phyloP scores from a whole-genome alignment of 2,113 vertebrate species.

The Sisor rabdophorus region DNA sequence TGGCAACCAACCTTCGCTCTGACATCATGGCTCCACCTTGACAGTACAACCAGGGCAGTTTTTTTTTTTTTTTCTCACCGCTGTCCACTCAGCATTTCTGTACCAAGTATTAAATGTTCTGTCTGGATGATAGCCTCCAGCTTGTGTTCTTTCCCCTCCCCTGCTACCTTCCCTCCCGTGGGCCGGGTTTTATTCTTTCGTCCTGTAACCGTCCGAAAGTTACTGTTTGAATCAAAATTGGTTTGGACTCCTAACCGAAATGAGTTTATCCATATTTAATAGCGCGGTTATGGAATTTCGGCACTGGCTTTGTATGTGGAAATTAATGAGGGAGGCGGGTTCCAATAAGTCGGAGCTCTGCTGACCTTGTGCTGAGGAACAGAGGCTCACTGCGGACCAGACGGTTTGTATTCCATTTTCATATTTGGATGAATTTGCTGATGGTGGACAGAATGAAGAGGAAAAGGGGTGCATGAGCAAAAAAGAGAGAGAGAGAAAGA shows the following conservation, averaged over 20 bases:
- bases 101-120: background rate
- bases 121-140: background rate
- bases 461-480: background rate
- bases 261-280: slow-evolving; percentile 34
- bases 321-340: slow-evolving; percentile 28
- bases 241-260: slow-evolving; percentile 11
- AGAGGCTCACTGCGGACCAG: background rate
- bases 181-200: slow-evolving; percentile 4
- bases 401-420: background rate
- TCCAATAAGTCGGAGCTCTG: slow-evolving; percentile 17
- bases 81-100: slow-evolving; percentile 1
- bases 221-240: slow-evolving; percentile 16
- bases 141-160: background rate
- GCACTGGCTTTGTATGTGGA: slow-evolving; percentile 14
- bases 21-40: slow-evolving; percentile 12
- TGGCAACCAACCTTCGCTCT: background rate
- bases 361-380: slow-evolving; percentile 26
- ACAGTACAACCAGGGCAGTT: background rate
- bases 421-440: slow-evolving; percentile 19
- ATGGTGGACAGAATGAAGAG: background rate
- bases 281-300: background rate
- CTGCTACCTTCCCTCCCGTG: background rate
- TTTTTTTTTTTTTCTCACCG: background rate
- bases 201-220: background rate
- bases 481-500: background rate